Evolutionary conservation across 2,888 invertebrate species (phyloP).

Genomic region (Lathronympha strigana): DNA sequence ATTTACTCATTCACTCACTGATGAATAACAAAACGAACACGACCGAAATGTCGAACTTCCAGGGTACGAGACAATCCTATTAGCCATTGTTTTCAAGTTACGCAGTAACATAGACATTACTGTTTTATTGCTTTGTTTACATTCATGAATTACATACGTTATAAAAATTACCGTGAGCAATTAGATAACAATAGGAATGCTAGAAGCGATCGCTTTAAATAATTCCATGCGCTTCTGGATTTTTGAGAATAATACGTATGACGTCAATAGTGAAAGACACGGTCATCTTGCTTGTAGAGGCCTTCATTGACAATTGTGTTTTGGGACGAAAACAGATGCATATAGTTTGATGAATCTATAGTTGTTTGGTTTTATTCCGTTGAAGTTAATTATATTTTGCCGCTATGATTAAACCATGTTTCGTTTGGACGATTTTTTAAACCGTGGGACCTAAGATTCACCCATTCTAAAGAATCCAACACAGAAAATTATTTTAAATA

Average conservation of each 20-base stretch:
- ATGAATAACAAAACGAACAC: background rate
- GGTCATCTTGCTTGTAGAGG: too few relatives aligned
- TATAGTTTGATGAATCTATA: too few relatives aligned
- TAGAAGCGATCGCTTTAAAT: conserved; percentile 8
- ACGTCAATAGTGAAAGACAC: background rate
- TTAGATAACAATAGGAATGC: conserved; percentile 24
- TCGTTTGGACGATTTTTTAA: too few relatives aligned
- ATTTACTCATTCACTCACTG: background rate
- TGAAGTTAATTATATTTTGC: too few relatives aligned
- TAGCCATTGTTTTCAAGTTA: conserved; percentile 16
- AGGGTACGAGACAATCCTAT: background rate
- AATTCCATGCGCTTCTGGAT: conserved; percentile 12
- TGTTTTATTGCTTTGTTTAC: conserved; percentile 33
- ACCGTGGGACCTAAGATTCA: too few relatives aligned
- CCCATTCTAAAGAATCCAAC: too few relatives aligned
- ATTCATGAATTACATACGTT: conserved; percentile 24
- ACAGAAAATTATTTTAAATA: too few relatives aligned
- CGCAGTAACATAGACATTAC: conserved; percentile 27
- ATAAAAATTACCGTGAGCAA: conserved; percentile 23
- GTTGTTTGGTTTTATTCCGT: too few relatives aligned
- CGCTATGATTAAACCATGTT: too few relatives aligned
- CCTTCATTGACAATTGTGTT: too few relatives aligned
- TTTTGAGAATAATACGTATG: conserved; percentile 12
- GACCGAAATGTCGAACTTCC: conserved; percentile 1
- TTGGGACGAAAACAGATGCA: too few relatives aligned